Percentiles rank a stretch among this genome's conserved stretches.
phyloP scores from a whole-genome alignment of 2,888 invertebrate species.

The Junonia oenone region DNA sequence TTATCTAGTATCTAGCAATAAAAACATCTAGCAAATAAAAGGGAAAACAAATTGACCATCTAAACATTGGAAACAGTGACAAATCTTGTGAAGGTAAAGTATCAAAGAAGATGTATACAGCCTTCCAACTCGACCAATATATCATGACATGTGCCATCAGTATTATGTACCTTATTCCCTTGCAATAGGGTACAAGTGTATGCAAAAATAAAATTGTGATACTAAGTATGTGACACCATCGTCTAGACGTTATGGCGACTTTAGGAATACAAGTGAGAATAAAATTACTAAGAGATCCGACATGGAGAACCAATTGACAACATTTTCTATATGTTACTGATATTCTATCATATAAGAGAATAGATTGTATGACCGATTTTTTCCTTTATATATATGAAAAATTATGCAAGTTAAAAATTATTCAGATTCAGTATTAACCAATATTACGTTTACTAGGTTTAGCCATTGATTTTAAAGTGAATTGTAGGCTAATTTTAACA shows the following conservation, averaged over 20 bases:
- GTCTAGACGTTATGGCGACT: conserved; percentile 16
- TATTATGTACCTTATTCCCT: neutral
- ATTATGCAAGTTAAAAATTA: too few relatives aligned
- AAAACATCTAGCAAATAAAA: neutral
- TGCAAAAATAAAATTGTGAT: neutral
- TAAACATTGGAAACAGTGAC: neutral
- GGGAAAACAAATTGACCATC: neutral
- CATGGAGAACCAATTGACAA: neutral
- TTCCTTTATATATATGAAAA: too few relatives aligned
- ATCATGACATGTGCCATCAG: neutral
- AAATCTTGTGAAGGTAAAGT: neutral
- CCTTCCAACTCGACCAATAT: neutral
- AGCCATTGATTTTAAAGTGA: too few relatives aligned
- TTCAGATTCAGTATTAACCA: too few relatives aligned
- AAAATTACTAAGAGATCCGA: neutral
- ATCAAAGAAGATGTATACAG: neutral
- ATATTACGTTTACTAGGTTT: too few relatives aligned
- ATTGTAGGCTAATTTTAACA: too few relatives aligned
- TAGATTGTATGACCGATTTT: too few relatives aligned
- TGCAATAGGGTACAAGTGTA: neutral
- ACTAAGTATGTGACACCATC: neutral
- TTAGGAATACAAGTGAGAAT: neutral
- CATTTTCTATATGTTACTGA: too few relatives aligned
- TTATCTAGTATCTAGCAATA: too few relatives aligned
- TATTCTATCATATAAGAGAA: too few relatives aligned